phyloP scores from a whole-genome alignment of 2,797 vertebrate genomes.

The Eleutherodactylus coqui region DNA sequence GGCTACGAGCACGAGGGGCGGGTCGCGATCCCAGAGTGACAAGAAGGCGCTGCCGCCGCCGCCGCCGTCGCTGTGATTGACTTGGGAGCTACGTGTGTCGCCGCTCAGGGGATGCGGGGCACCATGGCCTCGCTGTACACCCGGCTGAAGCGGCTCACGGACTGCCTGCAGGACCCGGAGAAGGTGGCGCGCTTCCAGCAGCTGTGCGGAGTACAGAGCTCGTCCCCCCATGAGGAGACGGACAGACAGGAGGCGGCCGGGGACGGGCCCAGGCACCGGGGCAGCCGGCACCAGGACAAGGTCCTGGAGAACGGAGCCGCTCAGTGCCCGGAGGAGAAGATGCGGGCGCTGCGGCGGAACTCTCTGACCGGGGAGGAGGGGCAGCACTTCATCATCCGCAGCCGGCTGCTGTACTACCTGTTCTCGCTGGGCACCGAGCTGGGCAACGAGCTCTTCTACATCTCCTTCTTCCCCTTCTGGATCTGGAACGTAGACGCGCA shows the following conservation, averaged over 20 bases:
- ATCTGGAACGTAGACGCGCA: conserved; percentile 92
- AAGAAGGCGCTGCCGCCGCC: neutral
- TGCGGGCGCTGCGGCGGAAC: conserved; percentile 80
- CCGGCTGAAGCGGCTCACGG: conserved; percentile 64
- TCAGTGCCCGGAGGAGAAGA: conserved; percentile 12
- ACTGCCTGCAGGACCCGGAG: conserved; percentile 82
- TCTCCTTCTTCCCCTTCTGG: conserved; percentile 92
- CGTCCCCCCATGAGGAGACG: conserved; percentile 10
- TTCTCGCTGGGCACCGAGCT: conserved; percentile 93
- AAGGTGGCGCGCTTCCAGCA: conserved; percentile 90
- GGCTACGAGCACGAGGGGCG: neutral
- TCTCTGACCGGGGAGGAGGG: conserved; percentile 87
- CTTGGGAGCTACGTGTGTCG: neutral
- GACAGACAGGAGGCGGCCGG: conserved; percentile 9
- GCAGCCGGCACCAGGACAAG: conserved; percentile 45
- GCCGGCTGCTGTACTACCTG: conserved; percentile 85
- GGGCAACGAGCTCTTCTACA: conserved; percentile 96
- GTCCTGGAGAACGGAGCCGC: conserved; percentile 67
- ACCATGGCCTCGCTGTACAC: neutral
- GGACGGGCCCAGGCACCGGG: conserved; percentile 8
- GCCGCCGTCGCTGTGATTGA: conserved; percentile 21
- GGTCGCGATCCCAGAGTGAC: neutral
- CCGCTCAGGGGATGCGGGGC: conserved; percentile 13
- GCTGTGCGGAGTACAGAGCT: conserved; percentile 84
- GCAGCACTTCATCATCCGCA: conserved; percentile 84